A percentile compares a stretch with the other conserved stretches of the same genome.
These are phyloP conservation scores for Acipenser oxyrinchus DNA, from an alignment of 2,797 vertebrate genomes.

Conservation along the genomic window DNA sequence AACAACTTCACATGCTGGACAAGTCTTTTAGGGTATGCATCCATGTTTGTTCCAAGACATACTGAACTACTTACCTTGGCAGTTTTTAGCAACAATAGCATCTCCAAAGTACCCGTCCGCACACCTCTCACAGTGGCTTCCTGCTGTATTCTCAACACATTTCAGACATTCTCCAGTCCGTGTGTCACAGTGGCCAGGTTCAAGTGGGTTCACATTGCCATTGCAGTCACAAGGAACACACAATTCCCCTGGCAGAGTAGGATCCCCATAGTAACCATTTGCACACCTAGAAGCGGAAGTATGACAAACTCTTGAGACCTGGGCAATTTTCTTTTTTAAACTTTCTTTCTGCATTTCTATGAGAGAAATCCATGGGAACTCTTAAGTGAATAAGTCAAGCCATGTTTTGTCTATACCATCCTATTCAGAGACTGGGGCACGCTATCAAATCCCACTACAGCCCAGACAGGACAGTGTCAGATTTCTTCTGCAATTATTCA, in stretches of 20 bases:
- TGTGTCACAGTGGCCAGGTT: constrained; percentile 66
- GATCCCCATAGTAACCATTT: constrained; percentile 81
- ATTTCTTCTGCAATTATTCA: neutral
- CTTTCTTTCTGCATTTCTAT: too few relatives aligned
- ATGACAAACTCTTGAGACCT: neutral
- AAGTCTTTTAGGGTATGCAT: too few relatives aligned
- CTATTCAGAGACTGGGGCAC: neutral
- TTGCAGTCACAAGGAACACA: constrained; percentile 77
- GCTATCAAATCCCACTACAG: neutral
- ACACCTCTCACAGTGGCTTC: constrained; percentile 75
- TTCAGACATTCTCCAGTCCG: constrained; percentile 76
- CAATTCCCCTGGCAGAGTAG: constrained; percentile 57
- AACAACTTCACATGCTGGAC: too few relatives aligned
- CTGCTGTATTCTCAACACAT: constrained; percentile 69
- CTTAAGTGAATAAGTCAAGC: too few relatives aligned
- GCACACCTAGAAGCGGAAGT: constrained; percentile 65
- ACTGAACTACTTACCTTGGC: constrained; percentile 55
- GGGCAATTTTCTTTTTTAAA: too few relatives aligned
- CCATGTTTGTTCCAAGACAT: too few relatives aligned
- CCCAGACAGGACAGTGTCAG: neutral
- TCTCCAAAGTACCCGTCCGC: constrained; percentile 79
- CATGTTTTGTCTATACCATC: too few relatives aligned
- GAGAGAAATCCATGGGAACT: too few relatives aligned
- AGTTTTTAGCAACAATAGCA: constrained; percentile 68
- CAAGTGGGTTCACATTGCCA: constrained; percentile 62